Base-by-base conservation (phyloP, 2,113 vertebrate genomes). In the Oreotragus oreotragus region DNA sequence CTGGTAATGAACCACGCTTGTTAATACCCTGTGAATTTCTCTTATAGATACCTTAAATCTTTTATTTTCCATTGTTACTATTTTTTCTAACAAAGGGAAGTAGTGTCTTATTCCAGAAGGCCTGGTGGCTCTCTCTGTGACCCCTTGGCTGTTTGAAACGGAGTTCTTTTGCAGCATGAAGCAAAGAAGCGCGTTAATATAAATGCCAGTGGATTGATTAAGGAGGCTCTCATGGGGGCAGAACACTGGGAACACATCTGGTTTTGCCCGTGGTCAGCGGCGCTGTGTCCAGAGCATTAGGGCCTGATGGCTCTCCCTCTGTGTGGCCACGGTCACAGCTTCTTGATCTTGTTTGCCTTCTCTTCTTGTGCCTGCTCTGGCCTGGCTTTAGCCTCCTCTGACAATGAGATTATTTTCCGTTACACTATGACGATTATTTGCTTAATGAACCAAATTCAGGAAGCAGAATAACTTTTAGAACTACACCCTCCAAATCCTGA, bases 401-500 rank as follows among this genome's bases (percentile, higher is more conserved):
- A 95, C 96, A 86, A 89, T 96, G 96, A 98, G 45, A 45, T 98
- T 90, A 95, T 97, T 94, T 92, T 73, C 97, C 90, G 91, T 93
- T 98, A 84, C 43, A 92, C 89, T 91, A 88, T 90, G 70, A 91
- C 58, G 30, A 95, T 98, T 94, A 98, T 94, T 97, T 98, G 96
- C 81, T 97, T 98, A 97, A 97, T 97, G 97, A 94, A 53, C 6
- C 58, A 96, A 92, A 96, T 93, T 97, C 97, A 98, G 84, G 98
- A 98, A 96, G 43, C 16, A 91, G 79, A 98, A 64, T 97, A 90
- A 70, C 89, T 96, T 98, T 97, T 12, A 96, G 2, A 84, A 88
- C 8, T 58, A 45, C 95, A 90, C 53, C 43, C 49, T 96, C 64
- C 19, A 93, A 88, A 58, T 96, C 47, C 64, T 88, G 70, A 64